Conservation (phyloP, 2,888 invertebrate genomes). For the Netelia virgata region DNA sequence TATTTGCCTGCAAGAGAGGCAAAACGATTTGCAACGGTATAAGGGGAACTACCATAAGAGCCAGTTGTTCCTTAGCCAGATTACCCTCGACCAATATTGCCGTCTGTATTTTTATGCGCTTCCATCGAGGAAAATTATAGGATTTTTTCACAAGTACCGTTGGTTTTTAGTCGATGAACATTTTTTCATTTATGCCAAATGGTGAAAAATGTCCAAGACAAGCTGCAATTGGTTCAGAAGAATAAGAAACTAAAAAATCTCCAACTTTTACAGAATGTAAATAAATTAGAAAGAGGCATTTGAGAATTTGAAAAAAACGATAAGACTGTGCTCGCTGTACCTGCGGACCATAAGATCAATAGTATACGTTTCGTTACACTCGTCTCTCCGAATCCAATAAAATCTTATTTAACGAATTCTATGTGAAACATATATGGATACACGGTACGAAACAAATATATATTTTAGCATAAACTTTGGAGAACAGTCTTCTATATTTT, state of each 20-base stretch:
- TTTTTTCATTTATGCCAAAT: neutral
- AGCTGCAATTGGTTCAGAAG: neutral
- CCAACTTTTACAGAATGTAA: neutral
- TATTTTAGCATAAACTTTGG: constrained; percentile 37
- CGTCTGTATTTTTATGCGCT: neutral
- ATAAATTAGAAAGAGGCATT: neutral
- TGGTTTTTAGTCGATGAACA: neutral
- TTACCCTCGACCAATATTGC: constrained; percentile 95
- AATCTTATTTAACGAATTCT: neutral
- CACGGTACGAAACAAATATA: constrained; percentile 4
- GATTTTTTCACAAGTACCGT: neutral
- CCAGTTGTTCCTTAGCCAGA: constrained; percentile 97
- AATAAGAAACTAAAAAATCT: neutral
- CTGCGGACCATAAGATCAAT: constrained; percentile 11
- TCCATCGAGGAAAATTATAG: neutral
- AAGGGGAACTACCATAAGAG: constrained; percentile 96
- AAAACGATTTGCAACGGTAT: constrained; percentile 97
- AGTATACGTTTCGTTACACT: constrained; percentile 36
- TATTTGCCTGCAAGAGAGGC: too few species aligned
- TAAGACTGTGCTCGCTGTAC: constrained; percentile 15
- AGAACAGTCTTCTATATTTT: constrained; percentile 28
- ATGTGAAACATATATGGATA: constrained; percentile 29
- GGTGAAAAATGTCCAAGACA: neutral
- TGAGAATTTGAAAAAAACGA: neutral
- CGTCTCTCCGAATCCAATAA: constrained; percentile 5